Conservation (phyloP, 2,888 invertebrate genomes). For the Mayetiola destructor region DNA sequence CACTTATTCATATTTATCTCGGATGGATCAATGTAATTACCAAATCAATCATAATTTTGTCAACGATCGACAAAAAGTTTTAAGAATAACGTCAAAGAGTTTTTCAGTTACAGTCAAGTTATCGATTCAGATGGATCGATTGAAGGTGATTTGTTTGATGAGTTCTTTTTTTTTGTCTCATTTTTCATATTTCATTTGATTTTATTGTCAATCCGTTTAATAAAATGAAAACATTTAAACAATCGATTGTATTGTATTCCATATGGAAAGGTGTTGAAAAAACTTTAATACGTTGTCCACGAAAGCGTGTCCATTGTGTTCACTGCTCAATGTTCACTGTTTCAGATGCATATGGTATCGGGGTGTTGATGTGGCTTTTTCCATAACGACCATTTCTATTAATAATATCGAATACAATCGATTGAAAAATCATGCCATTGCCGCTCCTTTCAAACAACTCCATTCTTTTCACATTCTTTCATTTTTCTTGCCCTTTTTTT, state of each 20-base stretch:
- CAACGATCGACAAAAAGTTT: not conserved
- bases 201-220: too few species aligned
- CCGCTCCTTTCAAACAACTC: not conserved
- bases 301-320: conserved; percentile 2
- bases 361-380: not conserved
- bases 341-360: conserved; percentile 2
- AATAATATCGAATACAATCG: not conserved
- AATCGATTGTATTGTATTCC: not conserved
- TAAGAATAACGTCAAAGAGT: too few species aligned
- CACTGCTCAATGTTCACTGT: too few species aligned
- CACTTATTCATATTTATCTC: too few species aligned
- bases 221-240: too few species aligned
- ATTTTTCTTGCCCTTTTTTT: too few species aligned
- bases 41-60: conserved; percentile 13
- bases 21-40: not conserved
- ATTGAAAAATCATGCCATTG: not conserved
- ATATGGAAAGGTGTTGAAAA: conserved; percentile 5
- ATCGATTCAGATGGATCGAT: too few species aligned
- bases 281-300: conserved; percentile 7
- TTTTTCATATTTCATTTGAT: too few species aligned
- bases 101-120: too few species aligned
- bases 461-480: too few species aligned
- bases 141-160: too few species aligned
- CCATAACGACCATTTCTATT: not conserved
- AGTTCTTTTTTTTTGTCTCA: too few species aligned